phyloP scores from a whole-genome alignment of 2,113 vertebrate species.

The Prinia subflava region DNA sequence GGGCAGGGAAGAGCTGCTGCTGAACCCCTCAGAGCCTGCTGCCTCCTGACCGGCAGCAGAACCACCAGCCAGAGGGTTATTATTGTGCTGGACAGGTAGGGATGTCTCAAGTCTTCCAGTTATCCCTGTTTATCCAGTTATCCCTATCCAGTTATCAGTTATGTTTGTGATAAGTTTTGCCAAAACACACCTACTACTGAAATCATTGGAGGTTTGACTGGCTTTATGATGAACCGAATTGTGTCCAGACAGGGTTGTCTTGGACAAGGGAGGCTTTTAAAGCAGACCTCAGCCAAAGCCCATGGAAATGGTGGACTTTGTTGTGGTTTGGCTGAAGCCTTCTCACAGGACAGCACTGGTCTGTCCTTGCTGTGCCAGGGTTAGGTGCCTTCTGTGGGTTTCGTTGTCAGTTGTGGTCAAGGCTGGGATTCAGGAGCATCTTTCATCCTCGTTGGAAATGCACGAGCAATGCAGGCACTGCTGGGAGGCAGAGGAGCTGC shows the following conservation, averaged over 20 bases:
- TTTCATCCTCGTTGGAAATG: rapidly evolving
- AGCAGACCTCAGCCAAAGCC: background rate
- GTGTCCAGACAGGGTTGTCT: background rate
- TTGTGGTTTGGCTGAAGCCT: background rate
- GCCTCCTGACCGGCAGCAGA: background rate
- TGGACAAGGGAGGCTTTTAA: background rate
- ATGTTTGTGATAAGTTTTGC: background rate
- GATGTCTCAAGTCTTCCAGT: background rate
- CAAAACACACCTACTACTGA: background rate
- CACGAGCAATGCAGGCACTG: background rate
- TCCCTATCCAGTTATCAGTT: background rate
- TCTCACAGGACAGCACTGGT: background rate
- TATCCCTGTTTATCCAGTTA: background rate
- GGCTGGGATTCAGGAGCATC: background rate
- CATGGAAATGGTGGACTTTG: background rate
- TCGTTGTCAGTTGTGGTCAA: background rate
- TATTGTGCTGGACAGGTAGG: background rate
- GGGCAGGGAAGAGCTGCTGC: background rate
- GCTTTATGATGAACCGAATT: background rate
- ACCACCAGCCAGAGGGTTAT: background rate
- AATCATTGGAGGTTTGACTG: rapidly evolving
- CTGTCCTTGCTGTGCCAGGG: rapidly evolving
- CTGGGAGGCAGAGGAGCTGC: background rate
- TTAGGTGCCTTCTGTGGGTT: background rate
- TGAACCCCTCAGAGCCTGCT: background rate